Conservation (phyloP, 1,140 invertebrate genomes). For the Drosophila takahashii region DNA sequence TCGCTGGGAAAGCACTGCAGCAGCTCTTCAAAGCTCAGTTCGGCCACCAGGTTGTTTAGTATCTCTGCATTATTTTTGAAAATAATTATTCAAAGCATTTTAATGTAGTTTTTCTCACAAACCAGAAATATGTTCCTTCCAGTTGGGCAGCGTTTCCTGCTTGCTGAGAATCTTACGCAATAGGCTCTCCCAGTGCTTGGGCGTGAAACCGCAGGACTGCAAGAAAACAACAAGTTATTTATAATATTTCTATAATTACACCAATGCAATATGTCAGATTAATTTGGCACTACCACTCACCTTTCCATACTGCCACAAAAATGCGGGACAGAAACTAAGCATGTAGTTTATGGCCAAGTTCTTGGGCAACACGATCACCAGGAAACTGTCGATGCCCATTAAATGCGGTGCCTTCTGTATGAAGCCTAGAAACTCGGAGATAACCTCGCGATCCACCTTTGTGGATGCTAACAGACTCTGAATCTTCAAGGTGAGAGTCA, state of each 20-base stretch:
- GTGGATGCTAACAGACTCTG: conserved; percentile 71
- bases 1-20: conserved; percentile 82
- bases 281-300: conserved; percentile 18
- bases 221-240: not conserved
- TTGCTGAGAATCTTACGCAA: conserved; percentile 77
- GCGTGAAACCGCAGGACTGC: conserved; percentile 78
- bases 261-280: no score
- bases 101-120: not conserved
- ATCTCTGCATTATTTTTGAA: conserved; percentile 54
- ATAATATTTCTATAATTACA: not conserved
- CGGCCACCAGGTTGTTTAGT: conserved; percentile 74
- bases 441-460: conserved; percentile 75
- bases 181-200: conserved; percentile 80
- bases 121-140: conserved; percentile 77
- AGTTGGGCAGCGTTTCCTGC: conserved; percentile 72
- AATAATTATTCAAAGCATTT: not conserved
- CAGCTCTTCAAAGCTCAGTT: conserved; percentile 77
- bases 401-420: conserved; percentile 78
- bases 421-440: conserved; percentile 80
- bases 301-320: conserved; percentile 81
- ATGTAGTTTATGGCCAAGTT: conserved; percentile 81
- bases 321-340: conserved; percentile 75
- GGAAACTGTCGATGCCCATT: conserved; percentile 79
- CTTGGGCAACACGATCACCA: conserved; percentile 79
- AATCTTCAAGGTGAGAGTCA: conserved; percentile 77